Evolutionary conservation across 2,888 invertebrate genomes (phyloP).

Genomic region (Trichopoda pennipes): DNA sequence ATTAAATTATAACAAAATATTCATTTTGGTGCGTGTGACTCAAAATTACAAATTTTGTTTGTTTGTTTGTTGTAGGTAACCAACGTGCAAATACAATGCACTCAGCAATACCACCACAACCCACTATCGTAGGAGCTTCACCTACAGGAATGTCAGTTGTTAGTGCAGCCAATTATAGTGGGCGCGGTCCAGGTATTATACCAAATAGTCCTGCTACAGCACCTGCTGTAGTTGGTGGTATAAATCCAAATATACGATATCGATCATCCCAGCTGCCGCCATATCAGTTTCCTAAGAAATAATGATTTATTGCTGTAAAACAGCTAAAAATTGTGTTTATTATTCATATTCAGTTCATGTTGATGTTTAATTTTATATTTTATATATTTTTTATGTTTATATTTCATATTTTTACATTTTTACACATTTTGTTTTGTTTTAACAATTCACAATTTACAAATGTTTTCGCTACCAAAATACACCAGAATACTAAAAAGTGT

Average conservation of each 20-base stretch:
- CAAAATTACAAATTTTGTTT: not conserved
- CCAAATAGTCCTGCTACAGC: slow-evolving; percentile 72
- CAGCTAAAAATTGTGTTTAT: slow-evolving; percentile 40
- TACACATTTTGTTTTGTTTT: slow-evolving; percentile 44
- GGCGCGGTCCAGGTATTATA: slow-evolving; percentile 75
- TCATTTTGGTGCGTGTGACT: no score
- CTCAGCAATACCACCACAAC: slow-evolving; percentile 76
- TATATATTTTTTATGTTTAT: slow-evolving; percentile 36
- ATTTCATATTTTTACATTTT: slow-evolving; percentile 40
- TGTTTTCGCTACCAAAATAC: slow-evolving; percentile 25
- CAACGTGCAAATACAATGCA: slow-evolving; percentile 77
- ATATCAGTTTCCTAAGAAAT: slow-evolving; percentile 79
- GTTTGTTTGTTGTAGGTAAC: slow-evolving; percentile 71
- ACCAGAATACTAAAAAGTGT: slow-evolving; percentile 18
- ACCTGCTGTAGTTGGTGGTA: slow-evolving; percentile 73
- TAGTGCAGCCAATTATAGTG: slow-evolving; percentile 76
- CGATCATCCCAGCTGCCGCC: slow-evolving; percentile 75
- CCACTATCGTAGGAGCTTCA: slow-evolving; percentile 76
- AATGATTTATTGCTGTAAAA: slow-evolving; percentile 69
- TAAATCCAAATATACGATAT: slow-evolving; percentile 75
- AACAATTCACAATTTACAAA: slow-evolving; percentile 47
- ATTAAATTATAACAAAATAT: no score
- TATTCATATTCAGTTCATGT: slow-evolving; percentile 53
- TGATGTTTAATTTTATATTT: slow-evolving; percentile 54
- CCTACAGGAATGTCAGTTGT: slow-evolving; percentile 76